A percentile compares a stretch with the other conserved stretches of the same genome.
Conservation (phyloP, 2,888 invertebrate species). For the Phasia obesa region DNA sequence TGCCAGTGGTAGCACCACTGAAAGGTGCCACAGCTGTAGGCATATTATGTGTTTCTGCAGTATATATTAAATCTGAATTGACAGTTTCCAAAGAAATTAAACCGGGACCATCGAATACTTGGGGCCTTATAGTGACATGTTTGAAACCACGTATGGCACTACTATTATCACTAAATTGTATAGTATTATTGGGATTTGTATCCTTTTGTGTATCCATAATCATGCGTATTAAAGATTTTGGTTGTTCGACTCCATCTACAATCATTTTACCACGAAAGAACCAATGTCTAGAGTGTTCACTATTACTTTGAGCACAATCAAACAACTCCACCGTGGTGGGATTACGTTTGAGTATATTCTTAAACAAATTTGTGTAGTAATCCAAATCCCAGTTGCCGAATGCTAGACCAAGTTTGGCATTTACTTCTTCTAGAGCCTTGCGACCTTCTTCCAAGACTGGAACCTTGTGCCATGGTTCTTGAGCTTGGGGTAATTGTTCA, state of each 20-base stretch:
- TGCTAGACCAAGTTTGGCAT: slow-evolving; percentile 91
- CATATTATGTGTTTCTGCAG: slow-evolving; percentile 99
- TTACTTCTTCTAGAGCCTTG: slow-evolving; percentile 91
- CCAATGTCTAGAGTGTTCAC: slow-evolving; percentile 99
- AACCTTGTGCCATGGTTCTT: slow-evolving; percentile 92
- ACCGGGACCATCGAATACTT: slow-evolving; percentile 84
- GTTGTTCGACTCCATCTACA: slow-evolving; percentile 89
- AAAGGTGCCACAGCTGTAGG: slow-evolving; percentile 98
- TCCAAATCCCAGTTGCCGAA: slow-evolving; percentile 96
- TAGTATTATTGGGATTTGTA: slow-evolving; percentile 96
- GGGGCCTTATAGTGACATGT: slow-evolving; percentile 88
- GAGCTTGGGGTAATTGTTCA: slow-evolving; percentile 86
- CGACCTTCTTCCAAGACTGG: slow-evolving; percentile 91
- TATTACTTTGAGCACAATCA: slow-evolving; percentile 98
- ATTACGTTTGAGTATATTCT: slow-evolving; percentile 91
- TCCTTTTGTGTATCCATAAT: slow-evolving; percentile 93
- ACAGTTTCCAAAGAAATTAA: slow-evolving; percentile 85
- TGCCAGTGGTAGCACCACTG: slow-evolving; percentile 98
- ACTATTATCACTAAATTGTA: slow-evolving; percentile 98
- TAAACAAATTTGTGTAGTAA: slow-evolving; percentile 94
- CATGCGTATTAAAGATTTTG: slow-evolving; percentile 95
- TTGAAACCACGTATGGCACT: slow-evolving; percentile 94
- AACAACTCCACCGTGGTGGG: slow-evolving; percentile 99
- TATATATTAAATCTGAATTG: slow-evolving; percentile 95
- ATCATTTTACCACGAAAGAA: slow-evolving; percentile 97